These are phyloP conservation scores for Patella depressa DNA, from an alignment of 2,888 invertebrate genomes.

Conservation along the genomic window DNA sequence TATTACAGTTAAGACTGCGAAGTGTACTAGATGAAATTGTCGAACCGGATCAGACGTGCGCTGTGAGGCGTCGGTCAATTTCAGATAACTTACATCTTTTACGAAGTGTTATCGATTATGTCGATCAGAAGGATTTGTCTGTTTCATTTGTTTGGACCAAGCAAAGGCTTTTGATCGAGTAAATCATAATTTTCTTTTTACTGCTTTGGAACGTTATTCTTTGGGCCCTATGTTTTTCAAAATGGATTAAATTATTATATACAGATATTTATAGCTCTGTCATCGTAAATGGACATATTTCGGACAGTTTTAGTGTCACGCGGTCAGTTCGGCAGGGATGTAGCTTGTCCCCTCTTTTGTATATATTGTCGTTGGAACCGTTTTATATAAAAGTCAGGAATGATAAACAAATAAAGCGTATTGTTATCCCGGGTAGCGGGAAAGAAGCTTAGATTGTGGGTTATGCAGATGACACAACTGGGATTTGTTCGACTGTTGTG, in stretches of 20 bases:
- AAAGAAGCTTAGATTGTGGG: constrained; percentile 5
- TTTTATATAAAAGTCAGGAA: neutral
- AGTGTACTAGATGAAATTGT: constrained; percentile 35
- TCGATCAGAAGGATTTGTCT: constrained; percentile 35
- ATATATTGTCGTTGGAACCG: neutral
- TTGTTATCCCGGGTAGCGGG: neutral
- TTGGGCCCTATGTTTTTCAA: constrained; percentile 38
- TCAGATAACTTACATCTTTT: constrained; percentile 43
- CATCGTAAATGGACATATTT: constrained; percentile 38
- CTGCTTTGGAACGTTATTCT: constrained; percentile 37
- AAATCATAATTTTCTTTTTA: constrained; percentile 38
- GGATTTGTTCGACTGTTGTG: neutral
- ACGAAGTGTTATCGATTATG: constrained; percentile 39
- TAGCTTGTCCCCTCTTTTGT: neutral
- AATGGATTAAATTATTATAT: constrained; percentile 44
- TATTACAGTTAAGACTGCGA: constrained; percentile 36
- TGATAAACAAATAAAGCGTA: neutral
- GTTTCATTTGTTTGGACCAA: constrained; percentile 45
- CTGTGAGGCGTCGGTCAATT: constrained; percentile 39
- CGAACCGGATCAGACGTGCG: constrained; percentile 42
- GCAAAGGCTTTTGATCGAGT: constrained; percentile 49
- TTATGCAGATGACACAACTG: constrained; percentile 4
- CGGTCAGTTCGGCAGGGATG: neutral
- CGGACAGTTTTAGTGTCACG: constrained; percentile 4
- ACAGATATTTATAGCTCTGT: constrained; percentile 35